These are phyloP conservation scores for Halyomorpha halys DNA, from an alignment of 1,140 invertebrate species.

Conservation along the genomic window DNA sequence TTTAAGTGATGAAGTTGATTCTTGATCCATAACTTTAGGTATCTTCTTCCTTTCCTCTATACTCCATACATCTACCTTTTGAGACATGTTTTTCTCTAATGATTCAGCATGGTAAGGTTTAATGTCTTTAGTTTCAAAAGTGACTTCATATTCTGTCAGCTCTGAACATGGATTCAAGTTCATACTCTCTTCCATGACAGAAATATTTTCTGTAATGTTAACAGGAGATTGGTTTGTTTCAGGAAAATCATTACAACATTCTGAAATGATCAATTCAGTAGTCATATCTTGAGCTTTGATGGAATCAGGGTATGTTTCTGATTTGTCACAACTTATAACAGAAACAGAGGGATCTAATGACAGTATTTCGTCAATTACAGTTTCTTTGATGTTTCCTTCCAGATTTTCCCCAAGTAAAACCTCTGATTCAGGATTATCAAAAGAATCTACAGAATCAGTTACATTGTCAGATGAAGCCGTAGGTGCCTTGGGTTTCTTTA, in stretches of 20 bases:
- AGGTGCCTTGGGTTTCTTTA: background rate
- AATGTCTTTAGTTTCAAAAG: conserved; percentile 8
- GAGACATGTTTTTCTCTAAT: background rate
- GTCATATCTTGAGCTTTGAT: background rate
- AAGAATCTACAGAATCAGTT: background rate
- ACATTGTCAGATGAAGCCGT: background rate
- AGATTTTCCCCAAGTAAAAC: background rate
- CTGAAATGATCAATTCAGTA: background rate
- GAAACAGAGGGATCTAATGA: too few species aligned
- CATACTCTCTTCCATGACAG: background rate
- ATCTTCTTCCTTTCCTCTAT: background rate
- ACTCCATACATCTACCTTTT: background rate
- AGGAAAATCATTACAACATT: background rate
- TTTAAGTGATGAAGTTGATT: too few species aligned
- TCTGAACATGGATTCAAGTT: background rate
- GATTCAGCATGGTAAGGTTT: background rate
- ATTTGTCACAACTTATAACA: too few species aligned
- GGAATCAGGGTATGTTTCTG: background rate
- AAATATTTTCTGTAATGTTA: too few species aligned
- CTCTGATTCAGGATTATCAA: background rate
- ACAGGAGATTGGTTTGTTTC: too few species aligned
- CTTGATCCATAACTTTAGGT: background rate
- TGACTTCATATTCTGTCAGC: background rate
- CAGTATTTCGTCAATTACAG: too few species aligned
- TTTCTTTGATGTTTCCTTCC: background rate